These are phyloP conservation scores for Cotesia typhae DNA, from an alignment of 1,140 invertebrate species.

Conservation along the genomic window DNA sequence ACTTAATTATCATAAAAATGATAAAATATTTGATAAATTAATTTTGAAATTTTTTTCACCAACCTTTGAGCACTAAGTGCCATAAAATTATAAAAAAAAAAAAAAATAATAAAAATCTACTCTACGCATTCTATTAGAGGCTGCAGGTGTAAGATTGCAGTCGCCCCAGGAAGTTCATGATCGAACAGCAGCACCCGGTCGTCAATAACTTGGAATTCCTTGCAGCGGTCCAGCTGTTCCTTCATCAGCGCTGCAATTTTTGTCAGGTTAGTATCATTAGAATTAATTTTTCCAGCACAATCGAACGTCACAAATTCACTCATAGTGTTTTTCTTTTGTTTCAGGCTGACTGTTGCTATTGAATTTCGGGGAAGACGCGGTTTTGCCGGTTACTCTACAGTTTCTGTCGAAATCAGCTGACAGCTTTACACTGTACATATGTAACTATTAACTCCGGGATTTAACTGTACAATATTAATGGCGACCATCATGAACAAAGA, in stretches of 20 bases:
- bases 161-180: conserved; percentile 45
- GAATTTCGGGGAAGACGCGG: no score
- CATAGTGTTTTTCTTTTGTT: no score
- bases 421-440: no score
- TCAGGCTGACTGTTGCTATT: no score
- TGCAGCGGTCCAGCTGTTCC: conserved; percentile 47
- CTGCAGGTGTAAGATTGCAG: conserved; percentile 50
- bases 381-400: no score
- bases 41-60: conserved; percentile 14
- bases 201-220: conserved; percentile 32
- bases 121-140: conserved; percentile 53
- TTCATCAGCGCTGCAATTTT: conserved; percentile 39
- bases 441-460: no score
- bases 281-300: conserved; percentile 55
- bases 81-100: conserved; percentile 16
- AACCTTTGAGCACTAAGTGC: conserved; percentile 7
- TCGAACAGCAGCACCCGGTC: conserved; percentile 48
- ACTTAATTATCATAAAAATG: no score
- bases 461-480: no score
- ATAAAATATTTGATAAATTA: no score
- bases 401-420: no score
- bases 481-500: no score
- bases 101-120: conserved; percentile 52
- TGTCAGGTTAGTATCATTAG: conserved; percentile 52
- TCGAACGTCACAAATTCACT: conserved; percentile 40